phyloP scores from a whole-genome alignment of 2,888 invertebrate species.

The Elegia similella region DNA sequence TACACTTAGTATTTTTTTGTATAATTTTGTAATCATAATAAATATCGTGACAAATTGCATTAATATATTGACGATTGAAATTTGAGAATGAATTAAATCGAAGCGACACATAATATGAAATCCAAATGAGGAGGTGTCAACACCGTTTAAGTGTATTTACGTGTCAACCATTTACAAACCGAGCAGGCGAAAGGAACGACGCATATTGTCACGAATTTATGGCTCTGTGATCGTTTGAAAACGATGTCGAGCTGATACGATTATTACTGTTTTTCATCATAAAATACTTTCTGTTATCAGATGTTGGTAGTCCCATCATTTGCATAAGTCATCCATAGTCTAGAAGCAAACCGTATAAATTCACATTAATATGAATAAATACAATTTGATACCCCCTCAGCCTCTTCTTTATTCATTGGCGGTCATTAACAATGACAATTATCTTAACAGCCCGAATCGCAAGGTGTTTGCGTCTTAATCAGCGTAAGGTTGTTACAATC shows the following conservation, averaged over 20 bases:
- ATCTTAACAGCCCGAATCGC: conserved; percentile 46
- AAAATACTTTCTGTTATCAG: conserved; percentile 10
- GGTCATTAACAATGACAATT: conserved; percentile 47
- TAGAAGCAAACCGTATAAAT: neutral
- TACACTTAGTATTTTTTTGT: conserved; percentile 28
- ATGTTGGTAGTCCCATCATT: conserved; percentile 13
- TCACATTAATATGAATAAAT: neutral
- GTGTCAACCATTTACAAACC: conserved; percentile 43
- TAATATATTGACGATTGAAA: conserved; percentile 39
- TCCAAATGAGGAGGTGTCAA: conserved; percentile 44
- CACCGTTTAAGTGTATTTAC: conserved; percentile 54
- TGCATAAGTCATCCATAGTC: conserved; percentile 7
- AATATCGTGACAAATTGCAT: conserved; percentile 30
- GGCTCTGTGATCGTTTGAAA: conserved; percentile 20
- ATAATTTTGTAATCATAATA: conserved; percentile 29
- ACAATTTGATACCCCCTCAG: conserved; percentile 21
- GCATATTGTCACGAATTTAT: conserved; percentile 39
- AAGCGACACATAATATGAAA: conserved; percentile 44
- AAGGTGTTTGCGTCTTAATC: conserved; percentile 72
- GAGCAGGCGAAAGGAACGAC: conserved; percentile 37
- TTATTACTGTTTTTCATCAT: conserved; percentile 15
- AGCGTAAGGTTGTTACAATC: conserved; percentile 57
- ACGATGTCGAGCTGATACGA: conserved; percentile 14
- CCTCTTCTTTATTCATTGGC: conserved; percentile 31
- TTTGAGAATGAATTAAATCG: conserved; percentile 46